Conservation (phyloP, 2,888 invertebrate genomes). For the Rhodophaea formosa region DNA sequence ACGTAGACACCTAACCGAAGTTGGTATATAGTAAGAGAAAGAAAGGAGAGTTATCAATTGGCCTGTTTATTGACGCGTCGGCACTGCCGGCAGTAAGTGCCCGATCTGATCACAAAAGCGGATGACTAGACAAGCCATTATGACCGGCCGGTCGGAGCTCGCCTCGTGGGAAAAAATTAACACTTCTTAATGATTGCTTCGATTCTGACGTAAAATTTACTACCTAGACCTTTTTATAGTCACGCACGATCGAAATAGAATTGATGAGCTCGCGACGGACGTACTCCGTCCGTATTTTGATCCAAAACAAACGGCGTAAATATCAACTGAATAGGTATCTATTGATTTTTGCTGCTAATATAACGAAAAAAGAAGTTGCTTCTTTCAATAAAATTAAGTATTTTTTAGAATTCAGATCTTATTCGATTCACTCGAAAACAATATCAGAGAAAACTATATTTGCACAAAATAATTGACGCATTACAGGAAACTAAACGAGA, state of each 20-base stretch:
- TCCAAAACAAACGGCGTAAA: neutral
- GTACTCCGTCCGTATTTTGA: neutral
- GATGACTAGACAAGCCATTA: conserved; percentile 37
- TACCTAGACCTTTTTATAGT: conserved; percentile 10
- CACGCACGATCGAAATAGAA: conserved; percentile 8
- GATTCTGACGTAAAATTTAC: conserved; percentile 5
- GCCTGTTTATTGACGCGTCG: neutral
- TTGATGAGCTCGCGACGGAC: neutral
- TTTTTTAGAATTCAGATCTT: no score
- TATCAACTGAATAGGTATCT: neutral
- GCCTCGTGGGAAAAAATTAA: conserved; percentile 44
- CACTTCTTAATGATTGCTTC: conserved; percentile 15
- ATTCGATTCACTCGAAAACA: no score
- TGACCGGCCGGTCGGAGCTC: conserved; percentile 29
- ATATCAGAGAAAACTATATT: no score
- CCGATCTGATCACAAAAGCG: conserved; percentile 29
- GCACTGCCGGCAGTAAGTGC: no score
- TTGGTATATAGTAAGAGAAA: neutral
- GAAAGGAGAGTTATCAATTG: neutral
- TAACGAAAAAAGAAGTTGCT: no score
- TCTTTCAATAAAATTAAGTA: no score
- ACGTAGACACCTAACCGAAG: no score
- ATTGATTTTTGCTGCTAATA: no score
- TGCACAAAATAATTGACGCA: no score
- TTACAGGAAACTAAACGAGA: no score